Evolutionary conservation across 2,113 vertebrate species (phyloP).

Genomic region (Merops nubicus): DNA sequence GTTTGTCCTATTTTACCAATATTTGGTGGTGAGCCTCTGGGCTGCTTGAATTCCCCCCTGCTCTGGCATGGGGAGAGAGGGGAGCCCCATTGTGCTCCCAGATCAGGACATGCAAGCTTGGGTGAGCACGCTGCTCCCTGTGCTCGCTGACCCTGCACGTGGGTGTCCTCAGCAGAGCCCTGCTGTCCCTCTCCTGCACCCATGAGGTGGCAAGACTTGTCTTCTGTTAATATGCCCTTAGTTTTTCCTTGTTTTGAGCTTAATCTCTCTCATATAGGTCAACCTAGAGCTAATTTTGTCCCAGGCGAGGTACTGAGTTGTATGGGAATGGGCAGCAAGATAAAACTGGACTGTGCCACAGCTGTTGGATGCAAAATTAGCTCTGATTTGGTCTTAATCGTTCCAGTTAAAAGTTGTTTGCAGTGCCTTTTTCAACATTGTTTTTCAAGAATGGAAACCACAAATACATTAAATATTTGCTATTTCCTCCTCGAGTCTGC

Average conservation of each 20-base stretch:
- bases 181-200: background rate
- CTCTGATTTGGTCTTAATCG: background rate
- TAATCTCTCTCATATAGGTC: background rate
- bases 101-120: background rate
- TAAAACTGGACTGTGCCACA: background rate
- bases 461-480: background rate
- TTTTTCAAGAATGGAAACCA: background rate
- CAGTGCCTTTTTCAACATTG: background rate
- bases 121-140: accelerated
- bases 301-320: background rate
- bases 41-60: background rate
- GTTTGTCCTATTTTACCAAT: background rate
- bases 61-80: background rate
- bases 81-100: background rate
- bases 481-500: background rate
- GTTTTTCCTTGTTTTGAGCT: background rate
- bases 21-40: background rate
- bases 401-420: background rate
- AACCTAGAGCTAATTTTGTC: background rate
- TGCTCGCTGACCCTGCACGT: accelerated
- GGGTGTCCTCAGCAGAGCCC: background rate
- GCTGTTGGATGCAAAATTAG: background rate
- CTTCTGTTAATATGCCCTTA: background rate
- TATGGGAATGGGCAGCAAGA: background rate
- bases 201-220: background rate